phyloP scores from a whole-genome alignment of 2,113 vertebrate genomes.

The Daubentonia madagascariensis region DNA sequence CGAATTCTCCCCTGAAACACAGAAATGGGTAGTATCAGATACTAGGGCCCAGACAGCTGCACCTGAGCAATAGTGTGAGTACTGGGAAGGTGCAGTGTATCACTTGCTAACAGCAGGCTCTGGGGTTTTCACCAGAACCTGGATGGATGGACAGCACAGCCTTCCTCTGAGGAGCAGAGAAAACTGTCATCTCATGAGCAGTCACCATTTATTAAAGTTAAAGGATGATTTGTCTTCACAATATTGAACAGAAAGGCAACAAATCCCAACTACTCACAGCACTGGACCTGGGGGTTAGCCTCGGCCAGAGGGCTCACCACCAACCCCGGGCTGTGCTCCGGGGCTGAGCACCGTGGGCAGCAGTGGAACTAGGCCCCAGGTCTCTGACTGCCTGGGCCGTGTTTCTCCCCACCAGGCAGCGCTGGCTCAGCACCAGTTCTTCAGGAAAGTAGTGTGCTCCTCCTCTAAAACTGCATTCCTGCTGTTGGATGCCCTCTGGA shows the following conservation, averaged over 20 bases:
- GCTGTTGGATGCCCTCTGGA: not conserved
- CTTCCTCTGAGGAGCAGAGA: not conserved
- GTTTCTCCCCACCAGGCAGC: not conserved
- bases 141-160: too few species aligned
- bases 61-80: rapidly evolving
- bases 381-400: rapidly evolving
- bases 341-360: rapidly evolving
- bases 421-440: too few species aligned
- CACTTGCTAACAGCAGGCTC: not conserved
- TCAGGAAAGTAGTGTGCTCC: not conserved
- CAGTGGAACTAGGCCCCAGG: not conserved
- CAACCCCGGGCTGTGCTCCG: not conserved
- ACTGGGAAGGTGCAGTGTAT: not conserved
- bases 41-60: not conserved
- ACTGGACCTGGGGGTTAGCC: not conserved
- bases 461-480: not conserved
- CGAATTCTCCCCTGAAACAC: conserved; percentile 92
- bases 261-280: not conserved
- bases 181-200: not conserved
- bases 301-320: not conserved
- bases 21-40: conserved; percentile 17
- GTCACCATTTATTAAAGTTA: not conserved
- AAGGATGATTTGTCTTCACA: not conserved
- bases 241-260: not conserved
- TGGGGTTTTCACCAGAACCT: not conserved